Evolutionary conservation across 2,888 invertebrate genomes (phyloP), one percentile per base, ranked within the genome.

Genomic region (Acanthosoma haemorrhoidale): DNA sequence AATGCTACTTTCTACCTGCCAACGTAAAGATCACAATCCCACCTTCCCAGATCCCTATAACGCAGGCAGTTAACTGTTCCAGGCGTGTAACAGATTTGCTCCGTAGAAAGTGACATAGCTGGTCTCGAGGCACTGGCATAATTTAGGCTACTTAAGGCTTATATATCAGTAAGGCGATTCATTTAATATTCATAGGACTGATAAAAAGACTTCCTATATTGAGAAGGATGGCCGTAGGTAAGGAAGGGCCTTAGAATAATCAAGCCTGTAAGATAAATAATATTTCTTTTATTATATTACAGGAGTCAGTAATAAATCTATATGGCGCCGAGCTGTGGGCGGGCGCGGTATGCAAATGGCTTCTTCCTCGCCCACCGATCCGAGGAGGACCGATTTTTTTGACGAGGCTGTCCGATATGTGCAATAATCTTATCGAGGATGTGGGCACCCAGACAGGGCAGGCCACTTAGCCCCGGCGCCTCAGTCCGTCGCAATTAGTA

Each of bases 401-500:
- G 51, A 51, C 25, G 51, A 51, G 25, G 25, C 51, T 51, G 51
- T 51, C 51, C 51, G 51, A 51, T 25, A 51, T n/a, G 25, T n/a
- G 51, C 51, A 51, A 51, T 51, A 51, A 51, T 51, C 51, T 51
- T 51, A 51, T 51, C 51, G 51, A 29, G 51, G 51, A 51, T 51
- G 51, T 51, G 51, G 51, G 51, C 51, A 51, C 25, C 51, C 25
- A 51, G 51, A 51, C 51, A 51, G 13, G n/a, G 25, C 51, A n/a
- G 51, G 51, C 51, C 51, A 51, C 51, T 51, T 51, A 51, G 51
- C 13, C 13, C 13, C 16, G 51, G n/a, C 51, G 25, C 25, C 13
- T n/a, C 21, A 18, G 43, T 43, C 51, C 29, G 21, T 51, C 51
- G 51, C 51, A 51, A 51, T 51, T 51, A 51, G 25, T n/a, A n/a